phyloP scores from a whole-genome alignment of 2,113 vertebrate genomes.

The Hirundichthys speculiger region DNA sequence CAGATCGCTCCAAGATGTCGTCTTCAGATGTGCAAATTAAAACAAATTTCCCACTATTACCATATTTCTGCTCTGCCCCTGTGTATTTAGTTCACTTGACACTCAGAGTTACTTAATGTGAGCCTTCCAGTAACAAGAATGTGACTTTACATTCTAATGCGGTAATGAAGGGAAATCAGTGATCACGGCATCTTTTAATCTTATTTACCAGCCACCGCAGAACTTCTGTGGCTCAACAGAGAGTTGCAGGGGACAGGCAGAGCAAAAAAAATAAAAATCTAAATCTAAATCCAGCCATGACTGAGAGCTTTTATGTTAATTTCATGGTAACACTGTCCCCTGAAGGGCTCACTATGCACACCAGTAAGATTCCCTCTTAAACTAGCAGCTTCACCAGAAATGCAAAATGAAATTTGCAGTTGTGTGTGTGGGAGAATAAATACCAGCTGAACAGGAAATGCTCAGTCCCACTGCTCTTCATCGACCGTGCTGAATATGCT shows the following conservation, averaged over 20 bases:
- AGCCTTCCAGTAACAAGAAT: background rate
- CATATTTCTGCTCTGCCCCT: background rate
- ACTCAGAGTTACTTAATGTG: background rate
- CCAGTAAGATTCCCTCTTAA: background rate
- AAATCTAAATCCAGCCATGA: constrained; percentile 3
- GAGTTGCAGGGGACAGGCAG: background rate
- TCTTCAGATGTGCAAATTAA: too few relatives aligned
- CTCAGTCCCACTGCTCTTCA: constrained; percentile 24
- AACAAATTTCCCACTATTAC: too few relatives aligned
- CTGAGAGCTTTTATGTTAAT: constrained; percentile 8
- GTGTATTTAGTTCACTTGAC: background rate
- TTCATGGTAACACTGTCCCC: constrained; percentile 7
- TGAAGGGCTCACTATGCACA: background rate
- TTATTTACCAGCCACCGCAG: constrained; percentile 1
- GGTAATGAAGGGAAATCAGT: background rate
- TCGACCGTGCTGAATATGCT: constrained; percentile 47
- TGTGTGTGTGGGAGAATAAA: constrained; percentile 16
- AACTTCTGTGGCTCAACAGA: background rate
- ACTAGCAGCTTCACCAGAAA: constrained; percentile 16
- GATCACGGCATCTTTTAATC: background rate
- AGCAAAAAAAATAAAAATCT: background rate
- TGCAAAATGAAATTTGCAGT: background rate
- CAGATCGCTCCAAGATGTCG: too few relatives aligned
- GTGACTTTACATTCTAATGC: background rate
- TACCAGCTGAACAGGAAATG: background rate